phyloP scores from a whole-genome alignment of 2,113 vertebrate genomes.

The Lagopus leucura region DNA sequence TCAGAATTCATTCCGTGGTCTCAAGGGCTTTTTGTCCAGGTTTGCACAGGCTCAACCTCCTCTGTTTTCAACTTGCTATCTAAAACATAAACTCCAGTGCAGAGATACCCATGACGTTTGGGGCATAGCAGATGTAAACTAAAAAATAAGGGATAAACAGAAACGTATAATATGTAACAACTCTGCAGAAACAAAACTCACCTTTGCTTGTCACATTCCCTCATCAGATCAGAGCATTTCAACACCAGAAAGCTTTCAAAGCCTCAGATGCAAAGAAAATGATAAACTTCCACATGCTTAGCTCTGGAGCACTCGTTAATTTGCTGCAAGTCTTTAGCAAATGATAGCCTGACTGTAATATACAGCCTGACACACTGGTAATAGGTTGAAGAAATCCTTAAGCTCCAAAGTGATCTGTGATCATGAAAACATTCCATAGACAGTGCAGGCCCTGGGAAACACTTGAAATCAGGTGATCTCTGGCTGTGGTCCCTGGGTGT shows the following conservation, averaged over 20 bases:
- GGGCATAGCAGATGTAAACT: background rate
- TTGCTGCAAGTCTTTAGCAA: background rate
- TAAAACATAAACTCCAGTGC: background rate
- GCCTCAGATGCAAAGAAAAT: background rate
- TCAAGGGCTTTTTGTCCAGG: background rate
- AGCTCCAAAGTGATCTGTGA: background rate
- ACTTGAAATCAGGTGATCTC: background rate
- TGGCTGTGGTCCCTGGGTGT: too few relatives aligned
- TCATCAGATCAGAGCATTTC: background rate
- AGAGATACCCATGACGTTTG: background rate
- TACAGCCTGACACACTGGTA: background rate
- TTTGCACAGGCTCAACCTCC: background rate
- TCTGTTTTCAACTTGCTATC: background rate
- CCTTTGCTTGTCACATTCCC: background rate
- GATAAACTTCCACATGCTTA: background rate
- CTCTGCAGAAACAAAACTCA: background rate
- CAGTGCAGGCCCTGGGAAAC: background rate
- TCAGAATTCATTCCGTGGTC: background rate
- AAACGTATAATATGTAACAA: background rate
- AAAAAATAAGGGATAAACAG: background rate
- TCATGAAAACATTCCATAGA: background rate
- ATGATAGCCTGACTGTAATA: background rate
- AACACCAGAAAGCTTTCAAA: background rate
- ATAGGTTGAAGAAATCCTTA: background rate
- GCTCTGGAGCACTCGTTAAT: background rate